Evolutionary conservation across 37 sponge, comb jelly and placozoan species (phyloP).

Genomic region (Hexactinellida sp.): DNA sequence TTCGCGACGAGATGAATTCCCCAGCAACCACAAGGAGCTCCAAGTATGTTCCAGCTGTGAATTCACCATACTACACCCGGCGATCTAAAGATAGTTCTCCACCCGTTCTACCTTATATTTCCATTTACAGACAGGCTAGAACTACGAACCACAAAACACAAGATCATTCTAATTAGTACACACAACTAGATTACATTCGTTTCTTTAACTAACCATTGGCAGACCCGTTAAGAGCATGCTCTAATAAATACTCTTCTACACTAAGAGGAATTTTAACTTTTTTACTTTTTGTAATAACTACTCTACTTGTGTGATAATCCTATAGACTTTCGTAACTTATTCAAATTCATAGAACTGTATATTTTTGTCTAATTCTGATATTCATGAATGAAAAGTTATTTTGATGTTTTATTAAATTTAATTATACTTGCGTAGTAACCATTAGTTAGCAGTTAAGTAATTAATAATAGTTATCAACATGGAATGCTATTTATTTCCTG

Average conservation of each 20-base stretch:
- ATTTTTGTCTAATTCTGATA: conserved; percentile 4
- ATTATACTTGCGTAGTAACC: too few species aligned
- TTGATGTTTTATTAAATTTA: neutral
- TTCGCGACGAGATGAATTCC: neutral
- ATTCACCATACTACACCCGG: neutral
- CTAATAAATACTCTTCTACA: conserved; percentile 1
- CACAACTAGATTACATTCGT: neutral
- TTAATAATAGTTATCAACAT: too few species aligned
- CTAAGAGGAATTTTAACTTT: conserved; percentile 11
- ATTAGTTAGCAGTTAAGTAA: too few species aligned
- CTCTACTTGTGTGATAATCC: neutral
- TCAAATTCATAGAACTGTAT: conserved; percentile 6
- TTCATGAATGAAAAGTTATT: neutral
- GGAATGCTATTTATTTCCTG: too few species aligned
- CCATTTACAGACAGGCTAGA: neutral
- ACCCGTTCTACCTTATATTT: neutral
- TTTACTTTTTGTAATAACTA: neutral
- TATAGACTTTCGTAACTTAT: neutral
- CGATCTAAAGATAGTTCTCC: neutral
- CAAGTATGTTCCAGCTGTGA: neutral
- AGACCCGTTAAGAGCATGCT: neutral
- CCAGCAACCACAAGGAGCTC: neutral
- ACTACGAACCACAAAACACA: neutral
- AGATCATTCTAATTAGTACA: neutral
- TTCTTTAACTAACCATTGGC: neutral